A percentile compares a stretch with the other conserved stretches of the same genome.
Evolutionary conservation across 2,888 invertebrate genomes (phyloP).

Genomic region (Polymixis lichenea): DNA sequence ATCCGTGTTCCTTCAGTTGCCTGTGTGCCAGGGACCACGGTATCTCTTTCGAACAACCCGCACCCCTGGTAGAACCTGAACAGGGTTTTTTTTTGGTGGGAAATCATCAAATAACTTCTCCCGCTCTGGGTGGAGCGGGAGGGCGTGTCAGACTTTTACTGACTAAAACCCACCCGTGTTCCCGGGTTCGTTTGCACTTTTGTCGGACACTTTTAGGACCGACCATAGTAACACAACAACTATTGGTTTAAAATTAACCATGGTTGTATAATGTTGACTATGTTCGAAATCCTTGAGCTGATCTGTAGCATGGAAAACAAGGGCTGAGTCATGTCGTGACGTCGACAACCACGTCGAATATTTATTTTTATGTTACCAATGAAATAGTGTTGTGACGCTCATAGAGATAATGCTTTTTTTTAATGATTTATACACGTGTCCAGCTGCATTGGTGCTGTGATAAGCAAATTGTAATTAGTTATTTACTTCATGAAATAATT

Average conservation of each 20-base stretch:
- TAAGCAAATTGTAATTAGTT: conserved; percentile 39
- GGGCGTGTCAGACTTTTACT: too few species aligned
- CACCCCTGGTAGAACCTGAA: too few species aligned
- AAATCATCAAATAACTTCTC: too few species aligned
- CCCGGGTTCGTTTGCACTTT: neutral
- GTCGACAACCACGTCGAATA: conserved; percentile 31
- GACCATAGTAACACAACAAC: conserved; percentile 6
- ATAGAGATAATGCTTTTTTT: conserved; percentile 33
- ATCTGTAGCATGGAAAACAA: conserved; percentile 77
- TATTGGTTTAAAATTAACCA: conserved; percentile 46
- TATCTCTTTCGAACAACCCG: too few species aligned
- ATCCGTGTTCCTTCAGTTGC: too few species aligned
- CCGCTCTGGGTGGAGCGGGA: too few species aligned
- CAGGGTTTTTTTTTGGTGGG: too few species aligned
- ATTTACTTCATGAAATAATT: conserved; percentile 25
- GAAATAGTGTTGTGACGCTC: conserved; percentile 39
- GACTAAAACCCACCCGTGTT: too few species aligned
- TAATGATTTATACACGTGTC: conserved; percentile 33
- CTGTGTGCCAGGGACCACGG: too few species aligned
- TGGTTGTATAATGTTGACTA: conserved; percentile 54
- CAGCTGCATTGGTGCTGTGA: conserved; percentile 15
- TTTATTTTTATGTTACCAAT: conserved; percentile 29
- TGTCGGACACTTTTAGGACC: neutral
- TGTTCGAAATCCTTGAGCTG: conserved; percentile 74
- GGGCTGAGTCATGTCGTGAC: conserved; percentile 70